Conservation (phyloP, 2,888 invertebrate genomes). For the Galeopsomyia nigrocyanea region DNA sequence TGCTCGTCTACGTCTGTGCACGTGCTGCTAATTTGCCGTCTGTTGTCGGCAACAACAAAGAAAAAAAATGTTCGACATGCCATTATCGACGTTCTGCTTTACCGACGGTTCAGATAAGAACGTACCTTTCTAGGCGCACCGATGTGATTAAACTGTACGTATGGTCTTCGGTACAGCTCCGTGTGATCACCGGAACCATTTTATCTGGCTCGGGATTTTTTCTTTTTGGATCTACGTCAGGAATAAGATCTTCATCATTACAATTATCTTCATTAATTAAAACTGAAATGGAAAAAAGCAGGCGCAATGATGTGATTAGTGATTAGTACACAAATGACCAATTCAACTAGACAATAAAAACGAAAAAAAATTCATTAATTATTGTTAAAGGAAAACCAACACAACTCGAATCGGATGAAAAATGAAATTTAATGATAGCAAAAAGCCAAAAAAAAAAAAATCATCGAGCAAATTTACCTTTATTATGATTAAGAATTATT, state of each 20-base stretch:
- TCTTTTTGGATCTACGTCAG: constrained; percentile 61
- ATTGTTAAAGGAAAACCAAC: too few relatives aligned
- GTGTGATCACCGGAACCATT: constrained; percentile 79
- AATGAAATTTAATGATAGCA: constrained; percentile 12
- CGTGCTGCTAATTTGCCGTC: constrained; percentile 16
- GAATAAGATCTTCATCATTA: neutral
- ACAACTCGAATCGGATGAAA: too few relatives aligned
- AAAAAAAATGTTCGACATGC: too few relatives aligned
- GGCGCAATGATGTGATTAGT: too few relatives aligned
- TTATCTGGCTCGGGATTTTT: constrained; percentile 61
- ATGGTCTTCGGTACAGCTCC: constrained; percentile 93
- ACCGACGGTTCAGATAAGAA: neutral
- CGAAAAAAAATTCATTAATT: too few relatives aligned
- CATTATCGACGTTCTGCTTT: too few relatives aligned
- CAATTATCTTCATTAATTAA: neutral
- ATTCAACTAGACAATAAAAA: too few relatives aligned
- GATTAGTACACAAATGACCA: too few relatives aligned
- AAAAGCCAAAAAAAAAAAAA: neutral
- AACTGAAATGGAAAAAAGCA: too few relatives aligned
- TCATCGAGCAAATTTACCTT: constrained; percentile 56
- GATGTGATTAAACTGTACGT: constrained; percentile 79
- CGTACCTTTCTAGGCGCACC: constrained; percentile 63
- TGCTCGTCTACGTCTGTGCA: constrained; percentile 75
- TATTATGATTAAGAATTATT: constrained; percentile 72
- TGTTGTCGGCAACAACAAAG: neutral